Base-by-base conservation (phyloP, 1,140 invertebrate genomes). In the Doryteuthis pealeii region DNA sequence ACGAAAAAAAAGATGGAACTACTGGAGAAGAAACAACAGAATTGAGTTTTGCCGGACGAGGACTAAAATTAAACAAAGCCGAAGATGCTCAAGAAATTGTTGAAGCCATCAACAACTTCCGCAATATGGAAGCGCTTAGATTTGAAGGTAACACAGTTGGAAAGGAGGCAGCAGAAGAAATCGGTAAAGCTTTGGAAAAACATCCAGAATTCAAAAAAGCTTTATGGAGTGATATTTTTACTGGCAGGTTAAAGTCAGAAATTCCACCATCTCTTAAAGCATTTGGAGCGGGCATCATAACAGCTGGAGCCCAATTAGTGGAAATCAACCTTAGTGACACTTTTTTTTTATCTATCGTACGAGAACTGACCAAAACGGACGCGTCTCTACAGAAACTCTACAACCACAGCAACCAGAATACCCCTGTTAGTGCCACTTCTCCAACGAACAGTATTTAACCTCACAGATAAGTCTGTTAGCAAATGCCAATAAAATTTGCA, bases 291-390 rank as follows among this genome's bases (percentile, higher is more conserved):
- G 96, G 94, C 6, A 91, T 99, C 68, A 94, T 95, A 71, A 81
- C 84, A 14, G 93, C 96, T 0, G 91, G 91, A 2, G 94, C 95
- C 2, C 89, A 91, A 4, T 89, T 99, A 0, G 91, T 92, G 0
- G 93, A 96, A 78, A 87, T 99, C 14, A 96, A 99, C 85, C 90
- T 99, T 0, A 98, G 96, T 89, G 97, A 99, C 86, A 99, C n/a
- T n/a, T n/a, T n/a, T n/a, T n/a, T n/a, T n/a, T n/a, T n/a, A n/a
- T n/a, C n/a, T n/a, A n/a, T n/a, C n/a, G n/a, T n/a, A n/a, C n/a
- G n/a, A n/a, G n/a, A n/a, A n/a, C n/a, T n/a, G n/a, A n/a, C n/a
- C n/a, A n/a, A n/a, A n/a, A n/a, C n/a, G n/a, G n/a, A n/a, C n/a
- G n/a, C n/a, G n/a, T n/a, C n/a, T n/a, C n/a, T n/a, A n/a, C n/a